Base-by-base conservation (phyloP, 1,140 invertebrate genomes). In the Himalopsyche phryganea region DNA sequence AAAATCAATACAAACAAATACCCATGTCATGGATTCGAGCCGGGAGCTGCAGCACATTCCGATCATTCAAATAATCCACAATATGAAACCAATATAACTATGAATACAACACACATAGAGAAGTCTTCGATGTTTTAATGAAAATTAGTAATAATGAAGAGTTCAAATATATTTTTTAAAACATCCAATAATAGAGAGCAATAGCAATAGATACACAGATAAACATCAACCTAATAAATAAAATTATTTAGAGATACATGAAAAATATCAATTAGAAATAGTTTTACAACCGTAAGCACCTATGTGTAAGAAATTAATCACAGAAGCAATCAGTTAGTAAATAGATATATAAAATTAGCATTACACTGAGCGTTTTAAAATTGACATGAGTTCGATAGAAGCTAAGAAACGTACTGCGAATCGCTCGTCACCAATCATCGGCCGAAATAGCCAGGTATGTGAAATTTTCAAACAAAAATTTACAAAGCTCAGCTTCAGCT, bases 201-300 rank as follows among this genome's bases (percentile, higher is more conserved):
- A 35, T 6, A 7, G 33, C 6, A 35, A 35, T 28, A 28, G 3
- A 9, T 11, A 40, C 5, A 40, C 38, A 40, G 4, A 40, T 40
- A 4, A 40, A 6, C n/a, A 40, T 40, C 11, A 15, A 11, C 11
- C 11, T 6, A 11, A 40, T 3, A 13, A 15, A 40, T 40, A 13
- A 13, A 40, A 40, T 40, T 13, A 40, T 13, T 13, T 46, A 46
- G 19, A 19, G 13, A 46, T 18, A 19, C n/a, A 18, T 9, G 13
- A 46, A 20, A 6, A 19, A 1, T 2, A 46, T 13, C 15, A 46
- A 6, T 7, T 15, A 46, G 1, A 20, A 2, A 45, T 19, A 45
- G 42, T 15, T 6, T 9, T n/a, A 56, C 53, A 56, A 56, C 53
- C 53, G 38, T 44, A 58, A 58, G 55, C 55, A 58, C 55, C 55